These are phyloP conservation scores for Carettochelys insculpta DNA, from an alignment of 2,113 vertebrate genomes.

Conservation along the genomic window DNA sequence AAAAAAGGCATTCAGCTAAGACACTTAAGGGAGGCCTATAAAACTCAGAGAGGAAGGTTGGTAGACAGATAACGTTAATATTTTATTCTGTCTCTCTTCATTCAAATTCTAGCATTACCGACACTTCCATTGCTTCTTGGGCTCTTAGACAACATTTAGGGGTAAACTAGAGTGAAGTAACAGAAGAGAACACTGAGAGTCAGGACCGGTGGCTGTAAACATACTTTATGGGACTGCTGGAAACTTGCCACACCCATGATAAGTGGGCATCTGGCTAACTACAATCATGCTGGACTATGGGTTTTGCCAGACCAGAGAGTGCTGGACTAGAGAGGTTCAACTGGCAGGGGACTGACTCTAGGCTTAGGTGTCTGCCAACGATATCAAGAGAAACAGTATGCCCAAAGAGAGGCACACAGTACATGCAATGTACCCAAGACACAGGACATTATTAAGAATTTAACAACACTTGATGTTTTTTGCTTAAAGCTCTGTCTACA, in stretches of 20 bases:
- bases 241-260: too few relatives aligned
- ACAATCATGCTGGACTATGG: too few relatives aligned
- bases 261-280: too few relatives aligned
- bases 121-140: too few relatives aligned
- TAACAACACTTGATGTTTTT: background rate
- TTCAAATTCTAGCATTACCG: background rate
- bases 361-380: background rate
- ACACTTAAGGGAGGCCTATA: background rate
- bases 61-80: background rate
- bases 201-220: too few relatives aligned
- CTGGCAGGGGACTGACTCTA: background rate
- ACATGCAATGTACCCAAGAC: background rate
- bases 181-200: too few relatives aligned
- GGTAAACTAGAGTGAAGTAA: too few relatives aligned
- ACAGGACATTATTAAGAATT: background rate
- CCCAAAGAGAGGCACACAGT: background rate
- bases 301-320: too few relatives aligned
- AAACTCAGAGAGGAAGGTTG: background rate
- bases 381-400: background rate
- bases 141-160: too few relatives aligned
- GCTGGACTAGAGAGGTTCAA: too few relatives aligned
- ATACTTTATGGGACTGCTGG: too few relatives aligned
- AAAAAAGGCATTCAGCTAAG: background rate
- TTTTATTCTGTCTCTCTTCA: slow-evolving; percentile 9
- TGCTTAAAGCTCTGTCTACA: background rate